Conservation (phyloP, 1,140 invertebrate species). For the Schlechtendalia chinensis region DNA sequence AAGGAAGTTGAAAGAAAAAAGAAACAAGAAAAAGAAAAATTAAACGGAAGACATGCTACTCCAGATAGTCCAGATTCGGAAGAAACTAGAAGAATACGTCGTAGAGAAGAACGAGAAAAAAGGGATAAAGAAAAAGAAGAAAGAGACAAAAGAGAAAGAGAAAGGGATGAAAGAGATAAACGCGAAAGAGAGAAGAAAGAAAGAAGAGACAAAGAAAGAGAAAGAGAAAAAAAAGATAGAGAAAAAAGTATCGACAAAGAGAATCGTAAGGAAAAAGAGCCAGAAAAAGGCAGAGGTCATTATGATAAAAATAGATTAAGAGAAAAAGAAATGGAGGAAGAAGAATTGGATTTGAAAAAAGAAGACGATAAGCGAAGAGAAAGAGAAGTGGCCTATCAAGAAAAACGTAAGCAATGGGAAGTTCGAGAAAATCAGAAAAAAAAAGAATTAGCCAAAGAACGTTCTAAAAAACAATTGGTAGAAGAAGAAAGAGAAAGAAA, state of each 20-base stretch:
- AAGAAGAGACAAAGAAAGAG: slow-evolving; percentile 55
- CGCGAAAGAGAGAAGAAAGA: slow-evolving; percentile 54
- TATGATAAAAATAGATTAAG: slow-evolving; percentile 57
- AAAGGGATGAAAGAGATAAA: slow-evolving; percentile 55
- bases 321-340: slow-evolving; percentile 87
- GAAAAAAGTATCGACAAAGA: slow-evolving; percentile 54
- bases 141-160: slow-evolving; percentile 57
- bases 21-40: slow-evolving; percentile 52
- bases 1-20: slow-evolving; percentile 56
- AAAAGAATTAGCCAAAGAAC: slow-evolving; percentile 90
- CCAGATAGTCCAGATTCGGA: slow-evolving; percentile 40
- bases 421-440: slow-evolving; percentile 85
- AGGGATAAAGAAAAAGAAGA: slow-evolving; percentile 58
- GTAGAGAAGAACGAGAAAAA: slow-evolving; percentile 46
- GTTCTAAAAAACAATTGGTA: slow-evolving; percentile 77
- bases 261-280: slow-evolving; percentile 53
- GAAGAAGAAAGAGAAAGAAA: slow-evolving; percentile 84
- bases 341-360: slow-evolving; percentile 84
- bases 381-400: slow-evolving; percentile 90
- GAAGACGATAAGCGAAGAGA: slow-evolving; percentile 86
- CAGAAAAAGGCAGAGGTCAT: slow-evolving; percentile 49
- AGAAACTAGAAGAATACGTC: slow-evolving; percentile 45
- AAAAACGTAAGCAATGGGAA: slow-evolving; percentile 83
- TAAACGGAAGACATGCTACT: slow-evolving; percentile 19
- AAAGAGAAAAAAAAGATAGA: slow-evolving; percentile 54